Base-by-base conservation (phyloP, 2,113 vertebrate species). In the Jacana jacana region DNA sequence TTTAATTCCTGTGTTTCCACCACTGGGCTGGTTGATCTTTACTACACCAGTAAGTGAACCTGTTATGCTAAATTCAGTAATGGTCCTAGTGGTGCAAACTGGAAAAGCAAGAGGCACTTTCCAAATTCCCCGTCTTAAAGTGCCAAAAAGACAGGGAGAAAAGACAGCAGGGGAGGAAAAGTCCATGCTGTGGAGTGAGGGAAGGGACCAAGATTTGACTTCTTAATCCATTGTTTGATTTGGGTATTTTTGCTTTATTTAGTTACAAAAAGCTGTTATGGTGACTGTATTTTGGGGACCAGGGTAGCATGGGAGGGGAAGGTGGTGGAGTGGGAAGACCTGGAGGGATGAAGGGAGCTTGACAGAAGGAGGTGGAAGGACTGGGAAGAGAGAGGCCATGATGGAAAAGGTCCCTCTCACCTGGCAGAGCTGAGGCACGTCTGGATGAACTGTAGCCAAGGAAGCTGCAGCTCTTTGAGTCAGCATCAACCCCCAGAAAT, bases 1-100 rank as follows among this genome's bases (percentile, higher is more conserved):
- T 84, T 87, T 99, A 70, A 93, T 98, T 96, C 99, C 99, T 15
- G 31, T 98, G 13, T 99, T 98, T 68, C 97, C 98, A 4, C 81
- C 97, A 4, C 96, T 98, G 95, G 98, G 97, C 89, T 99, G 98
- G 60, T 6, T 91, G 19, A 18, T 16, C 3, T 66, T 70, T 10
- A 19, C 52, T 52, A 4, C 5, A 30, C 5, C 10, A 6, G 95
- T 96, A 71, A 94, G 91, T 35, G 64, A 91, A 54, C 8, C 1
- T 4, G 11, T 61, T 49, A 68, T 30, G 0, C 23, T 37, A 9
- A 54, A 71, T 42, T 78, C 77, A 63, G 0, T 33, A 51, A 49
- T 17, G 23, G 28, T 42, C 76, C 68, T 55, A 28, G 9, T 3
- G 30, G 77, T 40, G 39, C 35, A 55, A 39, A 51, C n/a, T 71